Evolutionary conservation across 1,140 invertebrate genomes (phyloP).

Genomic region (Ips nitidus): DNA sequence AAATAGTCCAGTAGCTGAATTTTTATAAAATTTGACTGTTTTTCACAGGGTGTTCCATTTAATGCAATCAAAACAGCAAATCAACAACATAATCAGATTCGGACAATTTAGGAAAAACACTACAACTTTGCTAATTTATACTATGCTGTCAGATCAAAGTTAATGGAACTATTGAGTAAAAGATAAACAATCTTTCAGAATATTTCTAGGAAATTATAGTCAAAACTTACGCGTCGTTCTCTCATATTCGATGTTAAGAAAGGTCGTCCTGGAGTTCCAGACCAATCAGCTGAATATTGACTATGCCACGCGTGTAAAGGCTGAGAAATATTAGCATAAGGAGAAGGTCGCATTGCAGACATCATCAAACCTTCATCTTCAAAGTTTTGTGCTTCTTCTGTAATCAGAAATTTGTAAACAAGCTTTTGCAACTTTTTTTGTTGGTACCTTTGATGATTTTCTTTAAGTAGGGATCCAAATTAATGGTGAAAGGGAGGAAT

Average conservation of each 20-base stretch:
- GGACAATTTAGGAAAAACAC: no score
- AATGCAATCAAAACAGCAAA: no score
- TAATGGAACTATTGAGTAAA: no score
- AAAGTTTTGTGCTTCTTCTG: slow-evolving; percentile 63
- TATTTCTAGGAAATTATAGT: no score
- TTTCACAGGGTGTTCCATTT: no score
- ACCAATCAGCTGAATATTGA: slow-evolving; percentile 11
- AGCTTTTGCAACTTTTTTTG: background rate
- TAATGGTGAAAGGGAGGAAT: slow-evolving; percentile 95
- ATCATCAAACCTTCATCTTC: slow-evolving; percentile 59
- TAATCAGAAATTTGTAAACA: slow-evolving; percentile 4
- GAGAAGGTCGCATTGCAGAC: slow-evolving; percentile 10
- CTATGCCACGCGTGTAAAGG: slow-evolving; percentile 21
- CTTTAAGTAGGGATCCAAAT: slow-evolving; percentile 93
- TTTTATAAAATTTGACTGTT: no score
- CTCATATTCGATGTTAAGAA: background rate
- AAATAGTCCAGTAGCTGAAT: no score
- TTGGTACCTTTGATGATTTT: slow-evolving; percentile 88
- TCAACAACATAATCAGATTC: no score
- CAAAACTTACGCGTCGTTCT: background rate
- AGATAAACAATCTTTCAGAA: no score
- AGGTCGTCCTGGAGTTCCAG: background rate
- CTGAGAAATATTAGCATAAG: background rate
- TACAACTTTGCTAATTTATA: no score
- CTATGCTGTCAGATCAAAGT: no score